Base-by-base conservation (phyloP, 2,113 vertebrate species). In the Pongo abelii region DNA sequence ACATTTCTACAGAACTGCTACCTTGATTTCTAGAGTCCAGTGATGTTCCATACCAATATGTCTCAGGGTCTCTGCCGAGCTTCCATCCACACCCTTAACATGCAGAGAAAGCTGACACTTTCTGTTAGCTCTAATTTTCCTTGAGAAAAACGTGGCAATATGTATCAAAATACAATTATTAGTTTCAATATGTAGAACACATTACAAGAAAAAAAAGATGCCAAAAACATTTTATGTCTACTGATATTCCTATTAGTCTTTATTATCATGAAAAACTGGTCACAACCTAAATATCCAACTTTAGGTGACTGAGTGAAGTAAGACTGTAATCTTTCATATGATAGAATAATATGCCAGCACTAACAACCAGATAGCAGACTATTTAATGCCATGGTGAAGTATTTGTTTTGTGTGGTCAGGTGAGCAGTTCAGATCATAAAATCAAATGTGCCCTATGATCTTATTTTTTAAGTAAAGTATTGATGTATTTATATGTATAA, bases 151-250 rank as follows among this genome's bases (percentile, higher is more conserved):
- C 17, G 48, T 75, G 72, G 59, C 27, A 75, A 43, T 74, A 83
- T 50, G 57, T 89, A 85, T 89, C 8, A 92, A 95, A 96, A 57
- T 64, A 23, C 74, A 55, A 61, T 64, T 61, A 35, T 72, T 90
- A n/a, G 11, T 78, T 87, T 72, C 2, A 83, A 81, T 6, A 72
- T 61, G 14, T 59, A 78, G 27, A 92, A 81, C 55, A 5, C 11
- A 88, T 22, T 5, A 32, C 8, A 72, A 23, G 40, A 18, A 27
- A 70, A 43, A 86, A 86, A 30, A 8, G 25, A 22, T 35, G 11
- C 40, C 22, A 74, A 79, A 91, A 48, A 11, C 22, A 13, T 74
- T 55, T 77, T 87, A 18, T 32, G 1, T 48, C 6, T 88, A 6
- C 30, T 7, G 14, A 23, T 75, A 83, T 79, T 69, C 23, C 38